Evolutionary conservation across 2,113 vertebrate genomes (phyloP), one percentile per base, ranked within the genome.

Genomic region (Lanius collurio): DNA sequence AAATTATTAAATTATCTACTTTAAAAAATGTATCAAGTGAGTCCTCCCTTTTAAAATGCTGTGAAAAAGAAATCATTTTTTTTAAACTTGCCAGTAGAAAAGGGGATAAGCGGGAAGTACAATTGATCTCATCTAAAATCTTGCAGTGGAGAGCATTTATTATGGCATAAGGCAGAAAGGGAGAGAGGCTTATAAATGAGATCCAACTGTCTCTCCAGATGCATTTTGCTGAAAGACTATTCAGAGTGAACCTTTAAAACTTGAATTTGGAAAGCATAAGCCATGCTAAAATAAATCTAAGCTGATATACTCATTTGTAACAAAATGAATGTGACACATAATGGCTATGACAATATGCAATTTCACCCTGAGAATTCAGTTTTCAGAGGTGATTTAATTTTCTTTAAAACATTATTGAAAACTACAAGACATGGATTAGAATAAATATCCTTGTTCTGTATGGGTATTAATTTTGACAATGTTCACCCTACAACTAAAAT

Each of bases 121-220:
- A 97, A 81, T 92, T 95, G 90, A 98, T 97, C 97, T 97, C 97
- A 97, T 97, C 97, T 97, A 97, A 98, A 98, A 95, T 95, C 96
- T 97, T 96, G 50, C 83, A 94, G 81, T 93, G 95, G 96, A 95
- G 90, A 95, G 68, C 37, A 53, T 97, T 96, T 97, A 96, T 97
- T 97, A 92, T 70, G 78, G 92, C 88, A 96, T 92, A 89, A 97
- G 95, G 81, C 93, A 97, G 95, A 97, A 97, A 90, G 87, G 95
- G 94, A 98, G 91, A 92, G 89, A 82, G 62, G 76, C 89, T 97
- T 97, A 96, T 94, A 98, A 97, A 97, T 95, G 95, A 97, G 93
- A 97, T 97, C 88, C 93, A 84, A 77, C 93, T 95, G 92, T 95
- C 19, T 85, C 95, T 84, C 76, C 93, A 98, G 95, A 97, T 97